phyloP scores from a whole-genome alignment of 1,140 invertebrate genomes.

The Brachionus plicatilis region DNA sequence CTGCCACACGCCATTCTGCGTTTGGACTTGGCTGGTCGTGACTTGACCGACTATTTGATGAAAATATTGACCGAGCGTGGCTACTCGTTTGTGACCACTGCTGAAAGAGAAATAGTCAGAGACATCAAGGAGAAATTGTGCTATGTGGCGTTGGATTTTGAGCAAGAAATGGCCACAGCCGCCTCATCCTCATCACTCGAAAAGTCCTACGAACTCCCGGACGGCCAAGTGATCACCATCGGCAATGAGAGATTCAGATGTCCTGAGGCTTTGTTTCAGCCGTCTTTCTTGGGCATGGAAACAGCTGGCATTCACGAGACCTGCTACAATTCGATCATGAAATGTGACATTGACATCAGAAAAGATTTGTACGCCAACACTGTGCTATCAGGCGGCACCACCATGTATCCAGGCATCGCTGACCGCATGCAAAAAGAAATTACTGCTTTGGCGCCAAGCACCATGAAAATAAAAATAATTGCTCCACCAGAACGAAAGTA shows the following conservation, averaged over 20 bases:
- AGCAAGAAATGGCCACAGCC: conserved; percentile 89
- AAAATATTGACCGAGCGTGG: conserved; percentile 61
- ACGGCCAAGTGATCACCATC: conserved; percentile 91
- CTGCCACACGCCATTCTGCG: conserved; percentile 74
- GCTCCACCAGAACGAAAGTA: conserved; percentile 58
- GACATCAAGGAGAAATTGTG: conserved; percentile 72
- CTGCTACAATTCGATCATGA: conserved; percentile 94
- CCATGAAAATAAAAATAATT: conserved; percentile 58
- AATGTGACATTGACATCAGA: conserved; percentile 86
- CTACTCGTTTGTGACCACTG: conserved; percentile 41
- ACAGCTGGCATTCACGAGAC: conserved; percentile 88
- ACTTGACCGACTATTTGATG: conserved; percentile 91
- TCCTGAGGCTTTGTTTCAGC: conserved; percentile 91
- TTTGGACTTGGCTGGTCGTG: conserved; percentile 83
- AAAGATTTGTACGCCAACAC: conserved; percentile 57
- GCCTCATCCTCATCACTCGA: conserved; percentile 80
- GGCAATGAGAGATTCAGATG: conserved; percentile 64
- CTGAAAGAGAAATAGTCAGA: conserved; percentile 43
- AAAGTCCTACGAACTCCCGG: conserved; percentile 85
- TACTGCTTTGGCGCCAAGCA: conserved; percentile 57
- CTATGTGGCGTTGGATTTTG: conserved; percentile 83
- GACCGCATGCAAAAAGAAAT: conserved; percentile 60
- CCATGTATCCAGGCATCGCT: conserved; percentile 59
- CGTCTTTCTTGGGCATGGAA: conserved; percentile 90
- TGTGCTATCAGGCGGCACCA: conserved; percentile 43